These are phyloP conservation scores for Brachyptera putata DNA, from an alignment of 2,888 invertebrate species.

Conservation along the genomic window DNA sequence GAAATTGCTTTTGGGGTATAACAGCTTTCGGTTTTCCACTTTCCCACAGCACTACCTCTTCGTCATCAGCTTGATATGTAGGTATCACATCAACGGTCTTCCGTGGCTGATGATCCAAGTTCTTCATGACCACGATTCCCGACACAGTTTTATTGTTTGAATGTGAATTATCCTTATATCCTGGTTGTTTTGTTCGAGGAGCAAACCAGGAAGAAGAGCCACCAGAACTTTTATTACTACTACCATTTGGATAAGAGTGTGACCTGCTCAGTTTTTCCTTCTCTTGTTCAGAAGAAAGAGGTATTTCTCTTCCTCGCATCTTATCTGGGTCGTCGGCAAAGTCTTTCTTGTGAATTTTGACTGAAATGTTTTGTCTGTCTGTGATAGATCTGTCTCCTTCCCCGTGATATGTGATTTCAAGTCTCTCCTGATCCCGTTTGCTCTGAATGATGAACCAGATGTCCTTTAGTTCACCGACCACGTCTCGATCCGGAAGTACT, in stretches of 20 bases:
- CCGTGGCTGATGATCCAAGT: not conserved
- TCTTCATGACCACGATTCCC: not conserved
- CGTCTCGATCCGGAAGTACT: constrained; percentile 62
- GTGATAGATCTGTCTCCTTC: no score
- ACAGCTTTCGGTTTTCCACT: no score
- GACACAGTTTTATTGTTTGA: no score
- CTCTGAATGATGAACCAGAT: constrained; percentile 68
- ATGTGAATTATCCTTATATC: no score
- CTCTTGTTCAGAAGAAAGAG: not conserved
- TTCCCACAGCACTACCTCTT: not conserved
- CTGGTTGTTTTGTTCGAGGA: no score
- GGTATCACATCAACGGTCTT: not conserved
- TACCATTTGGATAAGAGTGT: not conserved
- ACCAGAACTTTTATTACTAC: not conserved
- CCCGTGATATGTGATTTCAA: no score
- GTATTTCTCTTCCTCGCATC: no score
- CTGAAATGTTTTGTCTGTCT: no score
- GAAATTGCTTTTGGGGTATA: no score
- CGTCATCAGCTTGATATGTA: not conserved
- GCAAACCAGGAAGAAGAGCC: not conserved
- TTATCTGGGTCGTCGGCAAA: no score
- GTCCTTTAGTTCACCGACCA: constrained; percentile 68
- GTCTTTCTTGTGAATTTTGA: no score
- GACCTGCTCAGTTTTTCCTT: not conserved
- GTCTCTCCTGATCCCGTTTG: constrained; percentile 51